A percentile compares a stretch with the other conserved stretches of the same genome.
phyloP scores from a whole-genome alignment of 2,113 vertebrate species.

The Pontoporia blainvillei region DNA sequence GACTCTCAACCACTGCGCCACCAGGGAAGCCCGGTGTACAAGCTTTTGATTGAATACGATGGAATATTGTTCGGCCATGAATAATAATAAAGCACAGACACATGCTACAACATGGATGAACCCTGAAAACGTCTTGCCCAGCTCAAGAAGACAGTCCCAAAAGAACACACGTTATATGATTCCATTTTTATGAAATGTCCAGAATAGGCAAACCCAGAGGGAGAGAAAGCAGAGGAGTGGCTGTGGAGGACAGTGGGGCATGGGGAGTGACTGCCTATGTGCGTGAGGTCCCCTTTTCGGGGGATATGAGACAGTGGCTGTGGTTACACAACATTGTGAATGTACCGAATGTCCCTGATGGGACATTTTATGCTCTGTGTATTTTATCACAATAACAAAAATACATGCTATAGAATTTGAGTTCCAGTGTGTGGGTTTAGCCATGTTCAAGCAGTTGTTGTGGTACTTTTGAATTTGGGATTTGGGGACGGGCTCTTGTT shows the following conservation, averaged over 20 bases:
- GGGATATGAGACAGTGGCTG: accelerated
- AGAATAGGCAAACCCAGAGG: not conserved
- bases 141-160: accelerated
- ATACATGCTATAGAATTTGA: accelerated
- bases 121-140: accelerated
- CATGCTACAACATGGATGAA: accelerated
- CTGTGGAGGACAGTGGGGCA: accelerated
- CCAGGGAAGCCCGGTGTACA: too few species aligned
- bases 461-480: accelerated
- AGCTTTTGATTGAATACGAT: not conserved
- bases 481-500: not conserved
- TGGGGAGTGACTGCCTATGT: accelerated
- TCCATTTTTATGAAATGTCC: accelerated
- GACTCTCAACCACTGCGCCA: too few species aligned
- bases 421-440: not conserved
- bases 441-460: accelerated
- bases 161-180: accelerated
- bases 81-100: accelerated
- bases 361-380: accelerated
- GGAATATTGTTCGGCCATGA: not conserved
- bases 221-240: not conserved
- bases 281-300: accelerated
- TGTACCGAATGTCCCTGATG: accelerated
- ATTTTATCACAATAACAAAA: too few species aligned
- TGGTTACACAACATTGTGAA: accelerated